phyloP scores from a whole-genome alignment of 2,888 invertebrate species.

The Neocrepidodera transversa region DNA sequence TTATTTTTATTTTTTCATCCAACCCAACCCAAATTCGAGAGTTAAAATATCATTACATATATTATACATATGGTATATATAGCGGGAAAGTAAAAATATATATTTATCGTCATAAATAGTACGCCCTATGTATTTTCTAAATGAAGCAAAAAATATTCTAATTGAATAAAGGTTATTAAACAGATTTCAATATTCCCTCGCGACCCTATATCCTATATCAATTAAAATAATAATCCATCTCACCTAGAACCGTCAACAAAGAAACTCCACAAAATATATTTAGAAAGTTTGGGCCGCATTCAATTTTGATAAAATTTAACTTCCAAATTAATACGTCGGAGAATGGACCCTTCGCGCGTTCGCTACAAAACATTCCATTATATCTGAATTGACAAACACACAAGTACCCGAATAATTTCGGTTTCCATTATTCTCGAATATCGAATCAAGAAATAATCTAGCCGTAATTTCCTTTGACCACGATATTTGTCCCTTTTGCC shows the following conservation, averaged over 20 bases:
- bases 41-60: too few relatives aligned
- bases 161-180: too few relatives aligned
- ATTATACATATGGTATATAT: too few relatives aligned
- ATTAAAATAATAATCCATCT: too few relatives aligned
- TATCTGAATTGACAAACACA: slow-evolving; percentile 28
- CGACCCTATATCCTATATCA: too few relatives aligned
- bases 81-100: too few relatives aligned
- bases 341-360: slow-evolving; percentile 6
- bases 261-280: slow-evolving; percentile 16
- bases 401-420: slow-evolving; percentile 28
- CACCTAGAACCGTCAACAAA: not conserved
- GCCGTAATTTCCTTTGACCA: slow-evolving; percentile 25
- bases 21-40: too few relatives aligned
- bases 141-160: too few relatives aligned
- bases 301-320: slow-evolving; percentile 25
- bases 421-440: slow-evolving; percentile 25
- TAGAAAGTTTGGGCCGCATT: slow-evolving; percentile 19
- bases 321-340: slow-evolving; percentile 21
- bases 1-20: too few relatives aligned
- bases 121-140: too few relatives aligned
- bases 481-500: not conserved
- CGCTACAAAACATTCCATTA: slow-evolving; percentile 31
- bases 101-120: too few relatives aligned
- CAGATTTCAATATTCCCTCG: too few relatives aligned
- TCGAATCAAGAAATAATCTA: slow-evolving; percentile 25